phyloP scores from a whole-genome alignment of 2,888 invertebrate genomes.

The Parnassius orleans region DNA sequence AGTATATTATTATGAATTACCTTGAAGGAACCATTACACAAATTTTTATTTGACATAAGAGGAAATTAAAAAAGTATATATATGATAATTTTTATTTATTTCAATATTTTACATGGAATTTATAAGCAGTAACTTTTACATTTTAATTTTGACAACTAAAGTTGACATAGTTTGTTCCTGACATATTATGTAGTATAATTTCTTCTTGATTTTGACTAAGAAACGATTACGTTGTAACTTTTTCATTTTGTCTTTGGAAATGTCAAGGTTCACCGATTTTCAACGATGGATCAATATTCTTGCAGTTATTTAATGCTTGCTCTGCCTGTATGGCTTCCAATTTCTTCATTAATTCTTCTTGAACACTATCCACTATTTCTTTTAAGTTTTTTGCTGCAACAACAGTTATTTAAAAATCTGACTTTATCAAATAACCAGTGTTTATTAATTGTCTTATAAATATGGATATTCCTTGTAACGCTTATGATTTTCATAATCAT shows the following conservation, averaged over 20 bases:
- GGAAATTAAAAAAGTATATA: neutral
- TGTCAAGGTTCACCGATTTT: constrained; percentile 16
- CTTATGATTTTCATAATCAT: too few species aligned
- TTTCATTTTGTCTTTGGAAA: constrained; percentile 20
- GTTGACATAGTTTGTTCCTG: constrained; percentile 13
- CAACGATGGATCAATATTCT: constrained; percentile 31
- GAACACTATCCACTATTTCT: constrained; percentile 73
- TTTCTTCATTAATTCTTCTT: constrained; percentile 68
- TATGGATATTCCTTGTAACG: too few species aligned
- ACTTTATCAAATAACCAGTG: too few species aligned
- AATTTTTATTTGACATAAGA: neutral
- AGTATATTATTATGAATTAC: neutral
- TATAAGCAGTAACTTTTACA: constrained; percentile 14
- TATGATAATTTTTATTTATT: constrained; percentile 21
- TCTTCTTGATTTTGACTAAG: constrained; percentile 18
- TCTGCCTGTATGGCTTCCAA: constrained; percentile 62
- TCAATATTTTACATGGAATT: constrained; percentile 25
- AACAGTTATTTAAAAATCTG: neutral
- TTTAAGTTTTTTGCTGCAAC: constrained; percentile 69
- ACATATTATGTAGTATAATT: constrained; percentile 8
- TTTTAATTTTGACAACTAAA: constrained; percentile 23
- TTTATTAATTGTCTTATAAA: too few species aligned
- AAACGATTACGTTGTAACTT: constrained; percentile 7
- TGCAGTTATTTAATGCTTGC: constrained; percentile 35
- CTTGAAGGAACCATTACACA: too few species aligned